Base-by-base conservation (phyloP, 2,113 vertebrate species). In the Phoxinus phoxinus region DNA sequence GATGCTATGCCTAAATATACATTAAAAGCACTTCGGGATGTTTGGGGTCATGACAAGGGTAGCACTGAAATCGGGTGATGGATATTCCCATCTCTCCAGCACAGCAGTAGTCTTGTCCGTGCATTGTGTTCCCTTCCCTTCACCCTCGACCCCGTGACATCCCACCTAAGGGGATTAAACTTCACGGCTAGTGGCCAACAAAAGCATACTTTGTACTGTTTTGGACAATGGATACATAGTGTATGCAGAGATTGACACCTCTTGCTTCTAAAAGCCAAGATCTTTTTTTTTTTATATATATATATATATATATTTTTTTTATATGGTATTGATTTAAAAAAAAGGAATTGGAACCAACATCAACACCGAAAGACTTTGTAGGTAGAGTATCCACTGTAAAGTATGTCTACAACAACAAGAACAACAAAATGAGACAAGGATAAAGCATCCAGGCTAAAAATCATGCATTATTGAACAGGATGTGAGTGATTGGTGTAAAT, bases 401-500 rank as follows among this genome's bases (percentile, higher is more conserved):
- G n/a, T 2, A 32, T 21, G 48, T 23, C 8, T 4, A 59, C 19
- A 25, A 41, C 9, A 37, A 79, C 51, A 53, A 19, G 6, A 56
- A 23, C 6, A 56, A 21, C 19, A 77, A 23, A 78, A 30, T 32
- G 27, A 83, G 81, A 81, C 59, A 67, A 19, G 61, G 61, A 81
- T 81, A 48, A 81, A 81, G 79, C 41, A 30, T 48, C 0, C 59
- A 48, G 25, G 61, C 61, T 63, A 41, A 72, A 79, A 56, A 83
- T 61, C 84, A 86, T 88, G 88, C 86, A 89, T 87, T 58, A 89
- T 89, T 89, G 65, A 87, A 76, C 46, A 87, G 86, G 81, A 87
- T 69, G n/a, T 41, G 80, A 73, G 75, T 89, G 75, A 87, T 89
- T 86, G 86, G 58, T 79, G 81, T 63, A 87, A 87, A 86, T 83